Evolutionary conservation across 2,797 vertebrate species (phyloP), one percentile per base, ranked within the genome.

Genomic region (Calcarius lapponicus): DNA sequence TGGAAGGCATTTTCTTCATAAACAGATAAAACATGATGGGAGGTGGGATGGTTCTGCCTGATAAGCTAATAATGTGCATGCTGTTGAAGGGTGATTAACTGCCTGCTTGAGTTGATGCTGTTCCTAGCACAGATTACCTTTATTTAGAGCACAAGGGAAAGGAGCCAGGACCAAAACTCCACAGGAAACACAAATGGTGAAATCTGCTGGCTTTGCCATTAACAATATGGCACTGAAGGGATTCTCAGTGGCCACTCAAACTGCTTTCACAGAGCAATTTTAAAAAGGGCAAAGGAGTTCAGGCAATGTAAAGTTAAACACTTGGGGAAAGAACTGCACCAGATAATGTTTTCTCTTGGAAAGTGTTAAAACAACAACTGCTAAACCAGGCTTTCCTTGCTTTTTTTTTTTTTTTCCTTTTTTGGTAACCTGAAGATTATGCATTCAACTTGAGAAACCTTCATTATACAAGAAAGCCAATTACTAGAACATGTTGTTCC

Each of bases 401-500:
- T 4, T 15, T 38, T 42, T 32, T 74, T 36, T 36, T 24, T 60
- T 48, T n/a, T 36, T n/a, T 40, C 36, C 31, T 60, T n/a, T 42
- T n/a, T 42, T 36, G 15, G 13, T 57, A 57, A 71, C 31, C 42
- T 73, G 51, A 60, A 76, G 76, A 83, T 86, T 73, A 83, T 0
- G 1, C 66, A 58, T 86, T 81, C 29, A 6, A 61, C 72, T 75
- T 75, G 29, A 83, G 71, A 93, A 88, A 86, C 22, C 43, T 78
- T 51, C 72, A 75, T 92, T 92, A 91, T 21, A 80, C 42, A 69
- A 83, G 69, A 90, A 86, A 96, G 32, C 17, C 42, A 65, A 69
- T 71, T 66, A 73, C 32, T 26, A 62, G 87, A 80, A 96, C 85
- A 64, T 43, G 42, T 26, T 11, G 6, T 81, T 90, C 81, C 90